phyloP scores from a whole-genome alignment of 2,888 invertebrate genomes.

The Tetramorium bicarinatum region DNA sequence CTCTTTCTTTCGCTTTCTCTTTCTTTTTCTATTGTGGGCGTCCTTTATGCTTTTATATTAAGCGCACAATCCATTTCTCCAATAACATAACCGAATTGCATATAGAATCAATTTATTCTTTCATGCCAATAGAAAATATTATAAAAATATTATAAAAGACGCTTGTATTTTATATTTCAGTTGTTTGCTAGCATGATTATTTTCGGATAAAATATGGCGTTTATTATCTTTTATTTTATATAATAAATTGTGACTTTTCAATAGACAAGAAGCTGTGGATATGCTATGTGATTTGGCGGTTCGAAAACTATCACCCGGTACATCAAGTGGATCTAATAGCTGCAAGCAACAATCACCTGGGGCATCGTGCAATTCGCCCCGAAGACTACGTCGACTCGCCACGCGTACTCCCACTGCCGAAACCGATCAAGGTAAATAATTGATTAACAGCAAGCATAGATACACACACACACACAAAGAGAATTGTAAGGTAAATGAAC shows the following conservation, averaged over 20 bases:
- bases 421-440: slow-evolving; percentile 78
- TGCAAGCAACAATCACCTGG: slow-evolving; percentile 85
- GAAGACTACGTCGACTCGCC: slow-evolving; percentile 88
- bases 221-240: background rate
- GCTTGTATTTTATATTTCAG: slow-evolving; percentile 1
- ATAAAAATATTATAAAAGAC: background rate
- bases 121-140: background rate
- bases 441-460: background rate
- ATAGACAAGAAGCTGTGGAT: slow-evolving; percentile 93
- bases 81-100: slow-evolving; percentile 5
- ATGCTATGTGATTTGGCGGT: slow-evolving; percentile 94
- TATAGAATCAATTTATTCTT: slow-evolving; percentile 24
- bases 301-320: slow-evolving; percentile 90
- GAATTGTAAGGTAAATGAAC: background rate
- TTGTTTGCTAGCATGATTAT: background rate
- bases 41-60: slow-evolving; percentile 12
- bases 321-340: slow-evolving; percentile 84
- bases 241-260: background rate
- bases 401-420: slow-evolving; percentile 86
- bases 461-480: background rate
- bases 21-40: background rate
- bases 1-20: no score
- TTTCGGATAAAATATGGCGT: background rate
- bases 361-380: slow-evolving; percentile 89
- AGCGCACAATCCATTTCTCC: slow-evolving; percentile 4